Percentiles rank a stretch among this genome's conserved stretches.
Conservation (phyloP, 1,140 invertebrate species). For the Diuraphis noxia region DNA sequence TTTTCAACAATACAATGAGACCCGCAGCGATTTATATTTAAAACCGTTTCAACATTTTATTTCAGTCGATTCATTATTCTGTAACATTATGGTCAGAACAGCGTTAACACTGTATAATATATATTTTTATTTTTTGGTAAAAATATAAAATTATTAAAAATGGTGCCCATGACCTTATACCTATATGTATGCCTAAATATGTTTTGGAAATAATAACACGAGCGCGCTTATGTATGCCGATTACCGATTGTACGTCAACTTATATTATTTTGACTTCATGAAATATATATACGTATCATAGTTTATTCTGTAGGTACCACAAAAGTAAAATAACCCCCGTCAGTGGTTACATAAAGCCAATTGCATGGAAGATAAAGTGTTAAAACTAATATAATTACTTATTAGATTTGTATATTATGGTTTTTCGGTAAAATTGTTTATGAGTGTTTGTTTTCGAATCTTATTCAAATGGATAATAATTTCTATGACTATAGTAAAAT, state of each 20-base stretch:
- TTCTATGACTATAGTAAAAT: too few species aligned
- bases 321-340: not conserved
- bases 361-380: not conserved
- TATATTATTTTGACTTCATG: not conserved
- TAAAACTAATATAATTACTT: too few species aligned
- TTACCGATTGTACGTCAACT: not conserved
- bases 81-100: not conserved
- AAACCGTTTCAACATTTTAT: not conserved
- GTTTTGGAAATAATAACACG: too few species aligned
- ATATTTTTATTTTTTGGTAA: not conserved
- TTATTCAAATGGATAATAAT: too few species aligned
- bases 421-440: not conserved
- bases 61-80: not conserved
- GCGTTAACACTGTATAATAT: not conserved
- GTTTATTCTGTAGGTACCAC: not conserved
- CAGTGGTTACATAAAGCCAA: not conserved
- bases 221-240: not conserved
- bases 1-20: not conserved
- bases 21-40: not conserved
- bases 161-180: too few species aligned
- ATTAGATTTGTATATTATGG: not conserved
- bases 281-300: not conserved
- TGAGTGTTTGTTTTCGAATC: too few species aligned
- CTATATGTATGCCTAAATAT: too few species aligned
- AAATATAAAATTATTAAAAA: not conserved